Base-by-base conservation (phyloP, 2,888 invertebrate species). In the Epirrhoe alternata region DNA sequence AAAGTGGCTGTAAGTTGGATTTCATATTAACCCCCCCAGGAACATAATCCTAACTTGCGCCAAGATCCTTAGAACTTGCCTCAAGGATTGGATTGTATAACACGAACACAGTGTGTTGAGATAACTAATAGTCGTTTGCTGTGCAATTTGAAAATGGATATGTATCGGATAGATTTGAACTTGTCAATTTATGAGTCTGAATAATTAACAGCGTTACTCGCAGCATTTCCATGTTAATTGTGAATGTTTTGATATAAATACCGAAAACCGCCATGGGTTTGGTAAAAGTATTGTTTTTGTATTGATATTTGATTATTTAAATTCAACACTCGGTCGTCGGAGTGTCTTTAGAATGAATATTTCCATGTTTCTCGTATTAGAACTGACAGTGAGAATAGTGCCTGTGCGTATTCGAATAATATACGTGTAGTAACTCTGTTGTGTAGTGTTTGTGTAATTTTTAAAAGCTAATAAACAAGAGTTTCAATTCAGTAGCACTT, bases 341-440 rank as follows among this genome's bases (percentile, higher is more conserved):
- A 10, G 10, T 6, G 8, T 6, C 45, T 45, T 45, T 45, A 45
- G 45, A 14, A 45, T 6, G n/a, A n/a, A 6, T 50, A 50, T 17
- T 50, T 50, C 50, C 50, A 50, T 17, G 50, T 50, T 17, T 50
- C 16, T 47, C 14, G 14, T n/a, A 47, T 47, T 47, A 47, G 14
- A 6, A 16, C 14, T 49, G 70, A 77, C 80, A 85, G 85, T 85
- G 85, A 85, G 85, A 85, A 72, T 80, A 83, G 84, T 85, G 85
- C 84, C 85, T 53, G 53, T 10, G n/a, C 14, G 45, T 45, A n/a
- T n/a, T 45, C 6, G n/a, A 14, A 6, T 45, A 45, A 16, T 16
- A 47, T 12, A 47, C 12, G 14, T 47, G 16, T 16, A 14, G 16
- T 47, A 7, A 7, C 47, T 47, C 14, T 16, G 12, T 47, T 47